phyloP scores from a whole-genome alignment of 2,113 vertebrate genomes.

The Arizona elegans region DNA sequence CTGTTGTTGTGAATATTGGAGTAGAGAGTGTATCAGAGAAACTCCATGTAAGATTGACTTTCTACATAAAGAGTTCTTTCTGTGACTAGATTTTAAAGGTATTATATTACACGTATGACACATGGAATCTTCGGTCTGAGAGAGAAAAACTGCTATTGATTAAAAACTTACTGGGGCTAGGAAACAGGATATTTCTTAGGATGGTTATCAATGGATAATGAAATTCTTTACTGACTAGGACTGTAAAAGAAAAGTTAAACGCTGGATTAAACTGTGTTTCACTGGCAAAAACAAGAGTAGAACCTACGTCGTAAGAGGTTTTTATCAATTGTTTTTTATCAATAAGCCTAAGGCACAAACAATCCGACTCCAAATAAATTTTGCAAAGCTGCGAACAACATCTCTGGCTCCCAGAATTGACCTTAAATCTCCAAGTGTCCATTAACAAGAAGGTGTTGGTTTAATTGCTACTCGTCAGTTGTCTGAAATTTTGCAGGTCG shows the following conservation, averaged over 20 bases:
- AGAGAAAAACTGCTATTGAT: neutral
- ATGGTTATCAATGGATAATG: neutral
- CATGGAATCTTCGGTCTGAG: rapidly evolving
- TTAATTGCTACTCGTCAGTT: neutral
- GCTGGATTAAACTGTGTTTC: neutral
- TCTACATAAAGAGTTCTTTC: neutral
- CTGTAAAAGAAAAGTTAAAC: neutral
- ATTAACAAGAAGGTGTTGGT: neutral
- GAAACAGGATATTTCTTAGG: neutral
- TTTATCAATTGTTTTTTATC: neutral
- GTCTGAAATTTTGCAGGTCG: neutral
- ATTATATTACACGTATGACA: neutral
- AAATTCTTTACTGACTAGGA: neutral
- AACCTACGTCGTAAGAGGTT: neutral
- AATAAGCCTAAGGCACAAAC: neutral
- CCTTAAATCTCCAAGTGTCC: neutral
- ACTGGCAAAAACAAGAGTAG: neutral
- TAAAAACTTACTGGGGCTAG: neutral
- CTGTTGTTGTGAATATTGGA: neutral
- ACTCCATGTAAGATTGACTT: neutral
- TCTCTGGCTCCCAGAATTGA: neutral
- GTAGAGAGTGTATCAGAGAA: neutral
- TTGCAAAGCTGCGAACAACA: neutral
- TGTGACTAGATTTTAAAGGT: neutral
- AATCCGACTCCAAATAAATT: neutral